Conservation (phyloP, 2,113 vertebrate genomes). For the Neoarius graeffei region DNA sequence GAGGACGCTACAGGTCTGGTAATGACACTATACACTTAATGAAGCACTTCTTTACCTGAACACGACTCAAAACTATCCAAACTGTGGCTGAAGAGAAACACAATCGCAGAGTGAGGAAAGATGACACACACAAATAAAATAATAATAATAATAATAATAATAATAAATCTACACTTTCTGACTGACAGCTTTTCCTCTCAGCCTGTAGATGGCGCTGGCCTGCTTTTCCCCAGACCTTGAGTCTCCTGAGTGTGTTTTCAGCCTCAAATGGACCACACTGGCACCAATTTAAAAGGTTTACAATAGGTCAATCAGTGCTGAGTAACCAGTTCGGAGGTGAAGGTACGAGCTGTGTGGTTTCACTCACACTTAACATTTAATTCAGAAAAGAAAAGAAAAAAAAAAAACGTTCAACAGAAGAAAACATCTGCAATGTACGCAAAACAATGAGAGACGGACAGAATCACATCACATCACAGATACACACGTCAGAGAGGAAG, state of each 20-base stretch:
- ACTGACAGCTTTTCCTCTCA: neutral
- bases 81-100: slow-evolving; percentile 73
- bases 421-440: neutral
- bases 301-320: neutral
- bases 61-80: slow-evolving; percentile 80
- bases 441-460: neutral
- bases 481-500: neutral
- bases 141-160: too few species aligned
- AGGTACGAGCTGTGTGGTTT: neutral
- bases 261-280: neutral
- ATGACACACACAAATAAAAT: too few species aligned
- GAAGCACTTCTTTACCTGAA: slow-evolving; percentile 73
- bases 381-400: too few species aligned
- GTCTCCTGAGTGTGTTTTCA: neutral
- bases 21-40: slow-evolving; percentile 44
- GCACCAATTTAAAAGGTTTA: neutral
- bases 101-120: neutral
- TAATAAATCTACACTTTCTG: neutral
- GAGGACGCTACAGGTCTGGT: slow-evolving; percentile 40
- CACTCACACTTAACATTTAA: neutral
- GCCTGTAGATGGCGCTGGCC: slow-evolving; percentile 1
- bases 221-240: neutral
- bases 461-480: neutral
- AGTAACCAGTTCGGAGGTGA: too few species aligned
- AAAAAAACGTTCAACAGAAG: neutral